A percentile compares a stretch with the other conserved stretches of the same genome.
Conservation (phyloP, 23 tunicate genomes). For the Ciona savignyi region DNA sequence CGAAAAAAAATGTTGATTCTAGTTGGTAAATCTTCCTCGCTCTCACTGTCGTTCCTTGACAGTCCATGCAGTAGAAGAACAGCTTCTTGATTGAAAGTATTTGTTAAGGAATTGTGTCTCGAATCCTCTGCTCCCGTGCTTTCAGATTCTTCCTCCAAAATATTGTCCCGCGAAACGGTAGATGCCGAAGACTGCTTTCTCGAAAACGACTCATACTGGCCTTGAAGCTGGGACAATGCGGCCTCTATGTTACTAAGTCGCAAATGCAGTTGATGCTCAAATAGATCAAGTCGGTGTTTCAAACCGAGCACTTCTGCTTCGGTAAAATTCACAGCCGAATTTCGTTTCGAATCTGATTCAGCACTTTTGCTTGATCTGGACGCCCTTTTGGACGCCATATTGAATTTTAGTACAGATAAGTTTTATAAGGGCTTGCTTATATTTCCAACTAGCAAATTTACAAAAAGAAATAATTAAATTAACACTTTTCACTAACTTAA, state of each 20-base stretch:
- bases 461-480: no score
- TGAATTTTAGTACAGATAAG: no score
- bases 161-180: not conserved
- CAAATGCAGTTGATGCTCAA: slow-evolving; percentile 16
- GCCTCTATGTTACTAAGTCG: slow-evolving; percentile 43
- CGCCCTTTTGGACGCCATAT: not conserved
- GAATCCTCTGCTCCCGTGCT: not conserved
- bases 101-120: not conserved
- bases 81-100: not conserved
- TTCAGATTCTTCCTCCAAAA: slow-evolving; percentile 6
- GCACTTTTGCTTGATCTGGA: not conserved
- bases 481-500: no score
- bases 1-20: slow-evolving; percentile 24
- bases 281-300: slow-evolving; percentile 10
- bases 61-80: slow-evolving; percentile 8
- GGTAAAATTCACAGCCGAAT: slow-evolving; percentile 10
- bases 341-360: not conserved
- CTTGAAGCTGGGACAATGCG: slow-evolving; percentile 29
- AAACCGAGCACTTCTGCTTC: slow-evolving; percentile 26
- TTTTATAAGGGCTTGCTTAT: no score
- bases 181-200: slow-evolving; percentile 10
- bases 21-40: slow-evolving; percentile 15
- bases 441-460: no score
- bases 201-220: not conserved
- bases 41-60: not conserved